phyloP scores from a whole-genome alignment of 2,888 invertebrate species.

The Piscicola geometra region DNA sequence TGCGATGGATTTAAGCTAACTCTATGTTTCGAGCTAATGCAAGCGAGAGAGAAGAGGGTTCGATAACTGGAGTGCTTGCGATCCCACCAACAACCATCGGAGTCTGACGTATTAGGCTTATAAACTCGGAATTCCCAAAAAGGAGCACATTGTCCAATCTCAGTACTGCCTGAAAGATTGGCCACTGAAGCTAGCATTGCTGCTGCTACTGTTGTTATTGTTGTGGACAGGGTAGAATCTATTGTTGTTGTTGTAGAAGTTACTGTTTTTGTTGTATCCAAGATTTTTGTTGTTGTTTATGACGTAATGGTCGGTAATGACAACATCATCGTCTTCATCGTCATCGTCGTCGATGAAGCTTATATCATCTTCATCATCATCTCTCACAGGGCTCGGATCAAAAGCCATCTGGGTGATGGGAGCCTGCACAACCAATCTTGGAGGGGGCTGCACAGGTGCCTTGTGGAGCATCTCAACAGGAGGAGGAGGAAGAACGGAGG shows the following conservation, averaged over 20 bases:
- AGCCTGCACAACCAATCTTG: neutral
- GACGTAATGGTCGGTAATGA: neutral
- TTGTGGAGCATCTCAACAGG: neutral
- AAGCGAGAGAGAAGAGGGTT: too few relatives aligned
- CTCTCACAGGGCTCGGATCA: slow-evolving; percentile 7
- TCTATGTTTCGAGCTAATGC: too few relatives aligned
- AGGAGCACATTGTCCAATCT: too few relatives aligned
- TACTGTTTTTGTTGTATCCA: neutral
- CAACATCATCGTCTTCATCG: slow-evolving; percentile 23
- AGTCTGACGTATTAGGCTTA: too few relatives aligned
- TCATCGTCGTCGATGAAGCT: slow-evolving; percentile 14
- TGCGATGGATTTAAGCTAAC: too few relatives aligned
- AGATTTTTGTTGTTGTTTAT: neutral
- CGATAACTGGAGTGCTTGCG: too few relatives aligned
- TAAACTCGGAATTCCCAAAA: too few relatives aligned
- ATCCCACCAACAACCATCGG: too few relatives aligned
- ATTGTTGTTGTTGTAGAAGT: slow-evolving; percentile 21
- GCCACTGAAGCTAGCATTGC: neutral
- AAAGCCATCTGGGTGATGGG: slow-evolving; percentile 8
- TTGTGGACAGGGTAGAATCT: slow-evolving; percentile 10
- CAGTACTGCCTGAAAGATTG: too few relatives aligned
- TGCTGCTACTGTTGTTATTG: slow-evolving; percentile 14
- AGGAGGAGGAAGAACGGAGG: neutral
- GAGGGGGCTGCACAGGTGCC: neutral
- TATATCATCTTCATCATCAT: slow-evolving; percentile 2